Evolutionary conservation across 2,113 vertebrate genomes (phyloP).

Genomic region (Himantopus leucocephalus): DNA sequence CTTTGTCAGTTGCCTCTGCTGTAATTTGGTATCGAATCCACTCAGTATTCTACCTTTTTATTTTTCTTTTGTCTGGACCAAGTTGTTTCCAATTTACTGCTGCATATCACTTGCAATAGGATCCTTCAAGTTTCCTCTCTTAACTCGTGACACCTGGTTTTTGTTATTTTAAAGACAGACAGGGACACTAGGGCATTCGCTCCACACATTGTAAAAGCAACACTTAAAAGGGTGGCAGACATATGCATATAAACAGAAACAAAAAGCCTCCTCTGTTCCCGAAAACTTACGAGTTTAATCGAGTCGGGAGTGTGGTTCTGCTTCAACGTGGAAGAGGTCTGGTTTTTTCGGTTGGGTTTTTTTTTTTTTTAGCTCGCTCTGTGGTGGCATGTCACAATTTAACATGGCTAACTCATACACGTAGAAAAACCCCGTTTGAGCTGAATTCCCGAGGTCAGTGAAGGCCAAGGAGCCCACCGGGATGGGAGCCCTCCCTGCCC

Average conservation of each 20-base stretch:
- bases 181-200: conserved; percentile 46
- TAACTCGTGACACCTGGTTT: conserved; percentile 70
- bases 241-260: not conserved
- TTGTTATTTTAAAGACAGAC: conserved; percentile 65
- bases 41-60: not conserved
- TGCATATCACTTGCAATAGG: conserved; percentile 66
- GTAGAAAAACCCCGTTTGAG: not conserved
- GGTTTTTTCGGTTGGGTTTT: accelerated
- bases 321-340: not conserved
- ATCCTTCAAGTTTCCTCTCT: conserved; percentile 62
- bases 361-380: not conserved
- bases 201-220: conserved; percentile 63
- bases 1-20: conserved; percentile 52
- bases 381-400: not conserved
- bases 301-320: not conserved
- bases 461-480: not conserved
- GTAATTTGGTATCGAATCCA: conserved; percentile 25
- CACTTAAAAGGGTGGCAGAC: conserved; percentile 35
- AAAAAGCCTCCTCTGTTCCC: not conserved
- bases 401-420: not conserved
- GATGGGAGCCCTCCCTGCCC: conserved; percentile 43
- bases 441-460: not conserved
- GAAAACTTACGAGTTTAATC: not conserved
- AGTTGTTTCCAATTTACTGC: conserved; percentile 75
- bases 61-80: conserved; percentile 45